Base-by-base conservation (phyloP, 2,797 vertebrate species). In the Coccyzus lansbergi region DNA sequence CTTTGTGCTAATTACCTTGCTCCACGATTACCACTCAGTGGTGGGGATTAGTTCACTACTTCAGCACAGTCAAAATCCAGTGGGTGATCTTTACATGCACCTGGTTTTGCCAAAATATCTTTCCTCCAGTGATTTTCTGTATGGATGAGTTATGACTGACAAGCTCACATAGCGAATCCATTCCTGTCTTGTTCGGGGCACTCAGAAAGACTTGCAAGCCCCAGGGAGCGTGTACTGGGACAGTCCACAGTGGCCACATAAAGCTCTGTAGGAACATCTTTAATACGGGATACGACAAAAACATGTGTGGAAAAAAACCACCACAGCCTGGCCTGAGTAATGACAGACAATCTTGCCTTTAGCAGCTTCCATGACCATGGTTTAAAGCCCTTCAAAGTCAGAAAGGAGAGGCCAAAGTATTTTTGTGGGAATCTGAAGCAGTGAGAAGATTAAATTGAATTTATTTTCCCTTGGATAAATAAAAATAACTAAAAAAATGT, bases 361-460 rank as follows among this genome's bases (percentile, higher is more conserved):
- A 60, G 28, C 31, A 62, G n/a, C 12, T 11, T 49, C 31, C 0
- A 0, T 36, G 40, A n/a, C 24, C 36, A 28, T 10, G 16, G 4
- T 42, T 64, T 8, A 28, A 83, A 86, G 40, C 10, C 42, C 24
- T 72, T 69, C 36, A 26, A 24, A 33, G 36, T 77, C 33, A 68
- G 55, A 75, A 81, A 76, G 12, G 26, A 55, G 10, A 24, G n/a
- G 7, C 29, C 12, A 18, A 84, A 65, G n/a, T 34, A 79, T 44
- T 75, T 68, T 15, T 42, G 26, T 69, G 48, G 25, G 28, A 55
- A 55, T 90, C 58, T 58, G 31, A 81, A 81, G 46, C 46, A 68
- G 5, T 24, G 20, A 4, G 16, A 53, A 3, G 25, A 40, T 38
- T 69, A 24, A 52, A 92, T 31, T n/a, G 6, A 44, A 3, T 33